Evolutionary conservation across 2,888 invertebrate genomes (phyloP), one percentile per base, ranked within the genome.

Genomic region (Mythimna albipuncta): DNA sequence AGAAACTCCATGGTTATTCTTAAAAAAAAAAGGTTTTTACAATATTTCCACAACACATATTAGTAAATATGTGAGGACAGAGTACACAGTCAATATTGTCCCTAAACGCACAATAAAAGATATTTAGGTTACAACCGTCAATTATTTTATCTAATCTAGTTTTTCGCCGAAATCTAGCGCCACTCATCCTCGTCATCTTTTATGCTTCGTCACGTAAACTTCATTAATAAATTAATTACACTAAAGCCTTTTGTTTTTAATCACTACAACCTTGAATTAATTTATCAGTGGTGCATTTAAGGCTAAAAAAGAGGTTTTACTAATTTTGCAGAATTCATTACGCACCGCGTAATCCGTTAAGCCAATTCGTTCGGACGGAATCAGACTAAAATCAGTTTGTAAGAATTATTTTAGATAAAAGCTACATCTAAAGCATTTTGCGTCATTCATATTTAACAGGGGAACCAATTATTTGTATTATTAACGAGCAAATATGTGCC

Each of bases 241-340:
- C 13, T 21, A 50, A 54, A 11, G 38, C 35, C 50, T 35, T 11
- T 35, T 10, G 35, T 32, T 21, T 47, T 35, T 5, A 11, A 9
- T 54, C 32, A 16, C 7, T 26, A n/a, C 10, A 21, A 26, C 11
- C 6, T 59, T 52, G 21, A 57, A 68, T 57, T 62, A 50, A 55
- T 68, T 55, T 52, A n/a, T 19, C 9, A 2, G 63, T 67, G n/a
- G 26, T 38, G 10, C 64, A 26, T 44, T 54, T 13, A 61, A 57
- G 21, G 35, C 62, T 67, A 41, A 35, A 50, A 75, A 38, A 11
- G 44, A 35, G 16, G 32, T 47, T 65, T 6, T 35, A 54, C 16
- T n/a, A 54, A 69, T 59, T 61, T 47, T 19, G 10, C 41, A 13
- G 35, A 62, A 76, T 72, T 76, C 6, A 80, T 69, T 66, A 75